phyloP scores from a whole-genome alignment of 1,140 invertebrate genomes.

The Drosophila virilis region DNA sequence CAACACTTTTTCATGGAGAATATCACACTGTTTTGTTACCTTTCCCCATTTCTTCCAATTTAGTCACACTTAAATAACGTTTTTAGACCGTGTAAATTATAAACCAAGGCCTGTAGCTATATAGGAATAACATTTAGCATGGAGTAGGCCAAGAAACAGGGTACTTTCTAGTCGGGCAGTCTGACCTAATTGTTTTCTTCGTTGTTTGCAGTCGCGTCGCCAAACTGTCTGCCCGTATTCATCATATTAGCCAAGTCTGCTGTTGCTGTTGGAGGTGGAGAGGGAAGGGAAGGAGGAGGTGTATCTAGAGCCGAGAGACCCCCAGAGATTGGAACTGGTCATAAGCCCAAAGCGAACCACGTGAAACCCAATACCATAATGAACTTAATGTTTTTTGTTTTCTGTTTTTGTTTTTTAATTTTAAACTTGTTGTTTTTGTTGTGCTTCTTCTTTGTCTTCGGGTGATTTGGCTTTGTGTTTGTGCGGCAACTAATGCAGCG shows the following conservation, averaged over 20 bases:
- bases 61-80: too few relatives aligned
- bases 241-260: conserved; percentile 36
- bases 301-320: neutral
- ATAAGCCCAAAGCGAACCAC: neutral
- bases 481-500: conserved; percentile 61
- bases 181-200: conserved; percentile 1
- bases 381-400: conserved; percentile 49
- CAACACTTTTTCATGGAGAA: too few relatives aligned
- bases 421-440: conserved; percentile 10
- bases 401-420: conserved; percentile 4
- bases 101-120: too few relatives aligned
- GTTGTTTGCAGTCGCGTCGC: conserved; percentile 20
- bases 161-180: neutral
- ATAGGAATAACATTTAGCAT: too few relatives aligned
- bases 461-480: conserved; percentile 38
- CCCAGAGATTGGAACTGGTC: neutral
- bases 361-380: conserved; percentile 70
- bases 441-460: conserved; percentile 10
- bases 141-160: neutral
- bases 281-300: neutral
- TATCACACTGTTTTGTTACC: too few relatives aligned
- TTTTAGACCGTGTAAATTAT: too few relatives aligned
- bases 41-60: too few relatives aligned
- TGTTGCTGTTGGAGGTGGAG: neutral
- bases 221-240: conserved; percentile 44